Evolutionary conservation across 2,797 vertebrate species (phyloP).

Genomic region (Alfaro cultratus): DNA sequence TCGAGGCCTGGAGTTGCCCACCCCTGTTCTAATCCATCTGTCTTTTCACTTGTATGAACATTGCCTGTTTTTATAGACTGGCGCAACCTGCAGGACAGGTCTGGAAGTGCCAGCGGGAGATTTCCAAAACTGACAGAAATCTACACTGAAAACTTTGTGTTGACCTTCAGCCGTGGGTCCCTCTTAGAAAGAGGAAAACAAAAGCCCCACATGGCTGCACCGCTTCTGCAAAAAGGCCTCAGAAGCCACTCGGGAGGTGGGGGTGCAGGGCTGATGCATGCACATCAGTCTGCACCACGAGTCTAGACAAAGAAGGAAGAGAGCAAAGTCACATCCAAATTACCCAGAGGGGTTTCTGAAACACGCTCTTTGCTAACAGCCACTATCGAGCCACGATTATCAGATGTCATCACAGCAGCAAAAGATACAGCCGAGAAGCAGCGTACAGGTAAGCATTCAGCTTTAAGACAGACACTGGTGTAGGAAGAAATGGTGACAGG

Average conservation of each 20-base stretch:
- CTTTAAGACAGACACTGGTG: background rate
- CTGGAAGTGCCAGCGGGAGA: too few relatives aligned
- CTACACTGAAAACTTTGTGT: background rate
- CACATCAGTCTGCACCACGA: background rate
- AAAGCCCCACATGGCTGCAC: background rate
- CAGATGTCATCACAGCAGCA: background rate
- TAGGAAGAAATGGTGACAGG: background rate
- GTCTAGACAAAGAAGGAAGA: background rate
- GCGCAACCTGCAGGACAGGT: background rate
- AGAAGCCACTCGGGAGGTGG: background rate
- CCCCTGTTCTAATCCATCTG: too few relatives aligned
- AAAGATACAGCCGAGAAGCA: background rate
- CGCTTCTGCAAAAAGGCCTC: constrained; percentile 6
- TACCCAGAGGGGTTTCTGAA: background rate
- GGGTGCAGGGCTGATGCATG: constrained; percentile 9
- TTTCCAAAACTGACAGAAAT: background rate
- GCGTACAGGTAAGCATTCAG: background rate
- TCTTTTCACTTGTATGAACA: background rate
- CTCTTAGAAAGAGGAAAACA: background rate
- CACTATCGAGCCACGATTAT: too few relatives aligned
- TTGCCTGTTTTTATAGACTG: background rate
- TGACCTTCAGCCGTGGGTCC: background rate
- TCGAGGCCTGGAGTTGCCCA: too few relatives aligned
- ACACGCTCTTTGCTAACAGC: too few relatives aligned
- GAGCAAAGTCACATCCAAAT: background rate